Evolutionary conservation across 2,888 invertebrate genomes (phyloP).

Genomic region (Stratiomys singularior): DNA sequence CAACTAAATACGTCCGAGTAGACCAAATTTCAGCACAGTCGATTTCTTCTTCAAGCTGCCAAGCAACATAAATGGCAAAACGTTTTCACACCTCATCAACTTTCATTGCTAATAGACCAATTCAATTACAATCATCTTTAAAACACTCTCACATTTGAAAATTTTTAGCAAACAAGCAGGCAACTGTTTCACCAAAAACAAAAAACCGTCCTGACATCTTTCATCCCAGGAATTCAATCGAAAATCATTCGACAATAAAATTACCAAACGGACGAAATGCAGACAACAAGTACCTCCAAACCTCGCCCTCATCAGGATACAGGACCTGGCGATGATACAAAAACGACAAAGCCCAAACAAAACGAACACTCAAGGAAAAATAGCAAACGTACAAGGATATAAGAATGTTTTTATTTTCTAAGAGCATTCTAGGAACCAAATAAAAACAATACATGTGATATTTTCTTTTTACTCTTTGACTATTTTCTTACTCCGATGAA

Average conservation of each 20-base stretch:
- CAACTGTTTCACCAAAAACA: neutral
- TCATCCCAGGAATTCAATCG: neutral
- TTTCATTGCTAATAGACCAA: constrained; percentile 1
- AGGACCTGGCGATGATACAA: neutral
- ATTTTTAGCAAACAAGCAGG: constrained; percentile 1
- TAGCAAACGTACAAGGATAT: neutral
- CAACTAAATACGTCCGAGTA: too few species aligned
- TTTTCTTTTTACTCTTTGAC: neutral
- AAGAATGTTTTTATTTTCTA: constrained; percentile 1
- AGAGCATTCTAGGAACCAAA: neutral
- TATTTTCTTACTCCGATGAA: neutral
- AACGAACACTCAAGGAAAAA: neutral
- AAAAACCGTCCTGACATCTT: constrained; percentile 5
- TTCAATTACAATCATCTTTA: constrained; percentile 2
- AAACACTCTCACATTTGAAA: neutral
- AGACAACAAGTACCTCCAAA: neutral
- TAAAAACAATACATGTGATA: neutral
- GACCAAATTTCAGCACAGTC: too few species aligned
- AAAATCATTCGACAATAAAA: constrained; percentile 20
- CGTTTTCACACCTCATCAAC: constrained; percentile 11
- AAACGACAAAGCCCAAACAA: neutral
- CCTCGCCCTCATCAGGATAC: neutral
- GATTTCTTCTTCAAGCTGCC: too few species aligned
- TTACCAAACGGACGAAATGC: constrained; percentile 19
- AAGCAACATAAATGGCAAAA: neutral